Base-by-base conservation (phyloP, 2,888 invertebrate genomes). In the Coelopa pilipes region DNA sequence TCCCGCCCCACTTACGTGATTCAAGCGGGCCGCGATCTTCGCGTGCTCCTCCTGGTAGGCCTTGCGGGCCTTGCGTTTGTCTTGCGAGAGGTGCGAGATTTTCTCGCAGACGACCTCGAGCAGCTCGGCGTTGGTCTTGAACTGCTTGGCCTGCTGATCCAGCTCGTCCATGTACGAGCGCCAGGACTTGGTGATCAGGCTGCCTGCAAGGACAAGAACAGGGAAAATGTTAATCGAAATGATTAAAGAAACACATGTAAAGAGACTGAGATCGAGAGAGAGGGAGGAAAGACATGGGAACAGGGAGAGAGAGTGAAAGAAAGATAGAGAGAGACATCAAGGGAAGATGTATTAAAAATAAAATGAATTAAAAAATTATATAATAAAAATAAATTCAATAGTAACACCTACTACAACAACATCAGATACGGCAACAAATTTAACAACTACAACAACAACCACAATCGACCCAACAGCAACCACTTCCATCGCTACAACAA, bases 41-140 rank as follows among this genome's bases (percentile, higher is more conserved):
- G 91, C 90, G 84, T 96, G 94, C 84, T 97, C 97, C 83, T 98
- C 97, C 83, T 94, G 94, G 85, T 96, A 97, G 70, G 91, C 89
- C 87, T 97, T 97, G 80, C 94, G 91, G 5, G 95, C 92, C 86
- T 94, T 93, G 83, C 96, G 91, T 86, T 97, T 94, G 84, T 97
- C 97, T n/a, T 91, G 90, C 86, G 95, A 94, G 74, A 98, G 90
- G 57, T 92, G 89, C 79, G 91, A 91, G 78, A 98, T 90, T 79
- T 94, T 93, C 81, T 97, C 96, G 13, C 96, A 95, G 77, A 93
- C 91, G 46, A 92, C 92, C 84, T 96, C 95, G 79, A 98, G 89
- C 34, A 92, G 91, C 86, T 97, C 97, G 1, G 96, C 94, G 86
- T 96, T 97, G 76, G 93, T 91, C 83, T 92, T 93, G 75, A 98